Conservation (phyloP, 1,140 invertebrate species). For the Papilio xuthus region DNA sequence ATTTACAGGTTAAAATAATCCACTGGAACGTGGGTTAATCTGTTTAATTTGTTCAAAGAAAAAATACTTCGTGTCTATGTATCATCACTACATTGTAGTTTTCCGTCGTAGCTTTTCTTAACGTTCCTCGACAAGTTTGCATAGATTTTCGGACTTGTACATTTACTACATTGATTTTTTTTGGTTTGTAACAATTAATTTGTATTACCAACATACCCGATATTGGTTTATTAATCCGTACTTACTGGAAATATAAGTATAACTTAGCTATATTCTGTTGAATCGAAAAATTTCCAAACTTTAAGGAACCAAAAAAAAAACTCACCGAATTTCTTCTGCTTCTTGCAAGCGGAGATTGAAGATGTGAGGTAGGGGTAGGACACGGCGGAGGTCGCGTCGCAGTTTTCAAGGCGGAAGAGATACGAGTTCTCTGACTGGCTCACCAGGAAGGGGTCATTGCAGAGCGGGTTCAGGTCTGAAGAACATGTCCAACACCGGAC, state of each 20-base stretch:
- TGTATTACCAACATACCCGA: no score
- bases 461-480: slow-evolving; percentile 85
- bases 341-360: slow-evolving; percentile 78
- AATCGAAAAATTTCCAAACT: no score
- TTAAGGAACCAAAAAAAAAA: slow-evolving; percentile 12
- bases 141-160: no score
- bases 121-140: no score
- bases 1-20: slow-evolving; percentile 29
- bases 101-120: neutral
- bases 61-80: neutral
- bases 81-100: neutral
- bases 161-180: no score
- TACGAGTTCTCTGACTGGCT: slow-evolving; percentile 74
- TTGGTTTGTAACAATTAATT: no score
- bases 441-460: slow-evolving; percentile 88
- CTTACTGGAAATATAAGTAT: no score
- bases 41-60: slow-evolving; percentile 12
- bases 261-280: no score
- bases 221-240: no score
- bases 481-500: slow-evolving; percentile 89
- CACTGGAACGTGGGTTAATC: neutral
- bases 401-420: slow-evolving; percentile 82
- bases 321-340: slow-evolving; percentile 79
- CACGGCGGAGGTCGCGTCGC: slow-evolving; percentile 73
- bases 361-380: slow-evolving; percentile 73